phyloP scores from a whole-genome alignment of 2,797 vertebrate genomes.

The Gymnothorax reevesii region DNA sequence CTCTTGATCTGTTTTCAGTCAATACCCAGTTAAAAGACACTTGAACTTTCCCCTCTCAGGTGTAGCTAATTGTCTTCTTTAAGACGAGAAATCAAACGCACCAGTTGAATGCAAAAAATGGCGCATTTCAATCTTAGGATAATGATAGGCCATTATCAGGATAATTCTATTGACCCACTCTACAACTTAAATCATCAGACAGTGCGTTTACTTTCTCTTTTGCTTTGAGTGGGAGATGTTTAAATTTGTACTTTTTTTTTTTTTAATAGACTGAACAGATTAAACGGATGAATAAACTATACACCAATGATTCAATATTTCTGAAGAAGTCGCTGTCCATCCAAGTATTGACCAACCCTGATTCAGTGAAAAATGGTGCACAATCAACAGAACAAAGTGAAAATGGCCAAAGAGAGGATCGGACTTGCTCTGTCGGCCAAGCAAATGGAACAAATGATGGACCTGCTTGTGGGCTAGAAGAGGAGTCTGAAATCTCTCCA shows the following conservation, averaged over 20 bases:
- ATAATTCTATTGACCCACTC: not conserved
- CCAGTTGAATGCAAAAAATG: too few relatives aligned
- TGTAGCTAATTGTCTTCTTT: too few relatives aligned
- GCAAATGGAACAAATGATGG: conserved; percentile 26
- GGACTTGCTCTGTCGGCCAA: conserved; percentile 35
- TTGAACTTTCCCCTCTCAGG: too few relatives aligned
- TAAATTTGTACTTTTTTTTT: not conserved
- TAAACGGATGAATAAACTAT: conserved; percentile 86
- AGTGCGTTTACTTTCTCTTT: not conserved
- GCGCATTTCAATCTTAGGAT: too few relatives aligned
- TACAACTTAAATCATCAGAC: not conserved
- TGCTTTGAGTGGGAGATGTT: not conserved
- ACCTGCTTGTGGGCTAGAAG: conserved; percentile 25
- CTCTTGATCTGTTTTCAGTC: too few relatives aligned
- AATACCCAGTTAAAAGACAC: too few relatives aligned
- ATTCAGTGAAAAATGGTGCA: conserved; percentile 51
- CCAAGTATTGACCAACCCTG: conserved; percentile 70
- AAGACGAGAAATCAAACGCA: too few relatives aligned
- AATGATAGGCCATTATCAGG: too few relatives aligned
- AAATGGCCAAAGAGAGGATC: conserved; percentile 1
- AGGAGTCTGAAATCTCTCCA: conserved; percentile 67
- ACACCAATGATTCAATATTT: conserved; percentile 92
- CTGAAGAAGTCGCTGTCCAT: conserved; percentile 84
- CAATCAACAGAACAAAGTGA: conserved; percentile 47
- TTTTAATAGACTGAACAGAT: conserved; percentile 88